Base-by-base conservation (phyloP, 2,888 invertebrate species). In the Heliconius erato region DNA sequence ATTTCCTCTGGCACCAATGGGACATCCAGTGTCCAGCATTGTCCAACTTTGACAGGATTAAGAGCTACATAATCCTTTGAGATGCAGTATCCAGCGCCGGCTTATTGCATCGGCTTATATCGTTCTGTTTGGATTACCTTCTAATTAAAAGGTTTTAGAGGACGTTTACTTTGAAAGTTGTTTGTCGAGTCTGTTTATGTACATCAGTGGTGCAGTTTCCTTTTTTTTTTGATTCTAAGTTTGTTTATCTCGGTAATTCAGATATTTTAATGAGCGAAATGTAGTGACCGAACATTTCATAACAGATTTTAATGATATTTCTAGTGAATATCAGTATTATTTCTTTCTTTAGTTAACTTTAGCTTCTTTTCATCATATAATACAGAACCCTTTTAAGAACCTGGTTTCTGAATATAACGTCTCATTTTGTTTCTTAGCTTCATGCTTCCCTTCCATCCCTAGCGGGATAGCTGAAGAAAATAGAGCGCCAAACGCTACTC, bases 41-140 rank as follows among this genome's bases (percentile, higher is more conserved):
- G 77, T 35, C 77, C 81, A 78, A 81, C 71, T 78, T 81, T 81
- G 81, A 83, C 85, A 81, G 82, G 84, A 84, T 85, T 84, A 82
- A 80, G 79, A 78, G 69, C 76, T 40, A 49, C 79, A 49, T 78
- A 84, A 85, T 81, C 82, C 81, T 84, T 80, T 81, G 83, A 83
- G 79, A 79, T 79, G 82, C 79, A 74, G 74, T 44, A 72, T 72
- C 72, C 72, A 72, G 72, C 68, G 63, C 59, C 68, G 79, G 82
- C 77, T 82, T 82, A 82, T 76, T 82, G 82, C 82, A 82, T 59
- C 82, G 82, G 82, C 82, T 82, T 82, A 54, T 54, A 54, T 28
- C 72, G 71, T 80, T 80, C 72, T 82, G 80, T 80, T 80, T 82
- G 80, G 63, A 71, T 40, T 69, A 80, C 28, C n/a, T n/a, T 68